These are phyloP conservation scores for Orgyia antiqua DNA, from an alignment of 2,888 invertebrate species.

Conservation along the genomic window DNA sequence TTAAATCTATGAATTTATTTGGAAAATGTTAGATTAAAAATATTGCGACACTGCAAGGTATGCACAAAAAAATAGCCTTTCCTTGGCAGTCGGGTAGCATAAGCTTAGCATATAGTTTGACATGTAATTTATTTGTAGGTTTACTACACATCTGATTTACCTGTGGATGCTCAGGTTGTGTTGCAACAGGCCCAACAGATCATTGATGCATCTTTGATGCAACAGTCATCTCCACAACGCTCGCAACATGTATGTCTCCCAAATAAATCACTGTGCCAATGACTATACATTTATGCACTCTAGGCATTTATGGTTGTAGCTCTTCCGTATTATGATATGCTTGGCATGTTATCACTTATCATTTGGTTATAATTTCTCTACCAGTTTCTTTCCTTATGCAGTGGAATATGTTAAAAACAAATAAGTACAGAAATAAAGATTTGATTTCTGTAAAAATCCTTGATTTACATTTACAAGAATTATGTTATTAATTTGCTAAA, in stretches of 20 bases:
- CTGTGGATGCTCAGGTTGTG: conserved; percentile 76
- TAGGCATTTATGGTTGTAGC: conserved; percentile 37
- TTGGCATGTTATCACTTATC: conserved; percentile 48
- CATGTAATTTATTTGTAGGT: conserved; percentile 72
- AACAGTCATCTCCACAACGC: conserved; percentile 70
- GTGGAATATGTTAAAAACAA: no score
- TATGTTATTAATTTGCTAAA: no score
- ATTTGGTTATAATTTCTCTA: conserved; percentile 28
- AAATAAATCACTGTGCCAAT: conserved; percentile 36
- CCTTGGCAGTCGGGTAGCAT: no score
- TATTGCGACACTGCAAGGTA: no score
- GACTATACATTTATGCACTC: conserved; percentile 36
- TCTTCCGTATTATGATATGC: conserved; percentile 36
- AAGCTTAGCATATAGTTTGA: conserved; percentile 20
- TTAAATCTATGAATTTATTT: no score
- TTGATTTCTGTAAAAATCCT: no score
- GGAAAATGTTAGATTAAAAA: no score
- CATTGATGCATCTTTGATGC: conserved; percentile 76
- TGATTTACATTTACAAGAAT: no score
- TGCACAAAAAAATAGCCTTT: no score
- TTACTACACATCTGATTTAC: conserved; percentile 76
- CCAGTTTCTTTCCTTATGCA: conserved; percentile 5
- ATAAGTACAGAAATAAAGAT: no score
- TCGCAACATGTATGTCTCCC: conserved; percentile 74
- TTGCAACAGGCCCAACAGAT: conserved; percentile 77